phyloP scores from a whole-genome alignment of 2,113 vertebrate genomes.

The Girardinichthys multiradiatus region DNA sequence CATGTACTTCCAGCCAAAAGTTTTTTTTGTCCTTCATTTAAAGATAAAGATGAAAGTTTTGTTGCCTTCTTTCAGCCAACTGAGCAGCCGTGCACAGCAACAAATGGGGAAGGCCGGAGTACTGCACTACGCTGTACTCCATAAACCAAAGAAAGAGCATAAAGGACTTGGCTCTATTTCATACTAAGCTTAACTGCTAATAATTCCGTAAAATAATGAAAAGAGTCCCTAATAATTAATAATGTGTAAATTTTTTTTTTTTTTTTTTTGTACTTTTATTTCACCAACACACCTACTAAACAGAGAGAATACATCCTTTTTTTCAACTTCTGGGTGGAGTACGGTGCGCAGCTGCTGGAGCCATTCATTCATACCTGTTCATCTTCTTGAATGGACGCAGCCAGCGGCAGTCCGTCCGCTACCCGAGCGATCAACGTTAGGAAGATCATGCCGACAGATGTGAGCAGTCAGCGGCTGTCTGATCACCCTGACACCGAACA shows the following conservation, averaged over 20 bases:
- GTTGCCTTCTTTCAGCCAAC: no score
- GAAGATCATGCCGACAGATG: constrained; percentile 81
- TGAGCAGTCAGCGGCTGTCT: not conserved
- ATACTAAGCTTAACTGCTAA: no score
- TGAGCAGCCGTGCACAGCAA: no score
- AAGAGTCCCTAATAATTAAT: not conserved
- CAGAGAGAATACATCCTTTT: not conserved
- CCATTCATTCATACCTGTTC: constrained; percentile 83
- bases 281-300: not conserved
- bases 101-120: no score
- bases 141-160: no score
- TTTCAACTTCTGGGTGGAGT: not conserved
- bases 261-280: not conserved
- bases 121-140: no score
- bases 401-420: constrained; percentile 90
- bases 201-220: not conserved
- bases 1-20: no score
- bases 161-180: no score
- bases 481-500: rapidly evolving
- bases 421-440: constrained; percentile 94
- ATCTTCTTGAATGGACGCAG: constrained; percentile 94
- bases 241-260: not conserved
- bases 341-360: not conserved
- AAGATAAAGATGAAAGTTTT: no score
- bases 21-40: no score